Conservation (phyloP, 2,888 invertebrate genomes). For the Teleogryllus oceanicus region DNA sequence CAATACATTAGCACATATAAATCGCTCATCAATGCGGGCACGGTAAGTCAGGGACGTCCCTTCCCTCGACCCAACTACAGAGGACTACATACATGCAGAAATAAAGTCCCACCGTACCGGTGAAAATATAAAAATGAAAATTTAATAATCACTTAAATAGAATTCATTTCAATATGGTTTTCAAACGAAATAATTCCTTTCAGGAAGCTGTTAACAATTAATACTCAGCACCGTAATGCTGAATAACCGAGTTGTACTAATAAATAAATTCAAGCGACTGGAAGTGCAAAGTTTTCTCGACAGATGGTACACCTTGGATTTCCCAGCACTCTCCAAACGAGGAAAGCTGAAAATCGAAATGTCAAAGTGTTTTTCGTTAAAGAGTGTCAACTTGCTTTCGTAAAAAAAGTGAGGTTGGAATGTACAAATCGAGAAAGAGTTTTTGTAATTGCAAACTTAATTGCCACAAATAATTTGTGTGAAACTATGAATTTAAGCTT, state of each 20-base stretch:
- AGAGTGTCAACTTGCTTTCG: no score
- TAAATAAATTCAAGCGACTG: constrained; percentile 30
- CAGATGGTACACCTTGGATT: constrained; percentile 24
- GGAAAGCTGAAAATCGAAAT: no score
- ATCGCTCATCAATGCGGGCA: not conserved
- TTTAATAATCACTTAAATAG: not conserved
- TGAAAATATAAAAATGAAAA: not conserved
- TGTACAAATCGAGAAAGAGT: no score
- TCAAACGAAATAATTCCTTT: not conserved
- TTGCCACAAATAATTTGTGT: no score
- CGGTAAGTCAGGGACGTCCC: not conserved
- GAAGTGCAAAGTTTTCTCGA: constrained; percentile 26
- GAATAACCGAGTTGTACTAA: constrained; percentile 23
- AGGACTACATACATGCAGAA: not conserved
- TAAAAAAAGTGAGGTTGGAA: no score
- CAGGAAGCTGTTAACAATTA: not conserved
- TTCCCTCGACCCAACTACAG: not conserved
- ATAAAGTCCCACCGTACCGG: not conserved
- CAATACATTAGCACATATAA: not conserved
- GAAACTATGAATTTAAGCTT: no score
- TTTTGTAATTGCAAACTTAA: no score
- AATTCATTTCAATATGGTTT: not conserved
- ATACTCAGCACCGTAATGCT: not conserved
- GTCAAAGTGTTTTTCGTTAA: no score
- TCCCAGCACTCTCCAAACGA: not conserved